These are phyloP conservation scores for Aplysia californica DNA, from an alignment of 1,140 invertebrate genomes.

Conservation along the genomic window DNA sequence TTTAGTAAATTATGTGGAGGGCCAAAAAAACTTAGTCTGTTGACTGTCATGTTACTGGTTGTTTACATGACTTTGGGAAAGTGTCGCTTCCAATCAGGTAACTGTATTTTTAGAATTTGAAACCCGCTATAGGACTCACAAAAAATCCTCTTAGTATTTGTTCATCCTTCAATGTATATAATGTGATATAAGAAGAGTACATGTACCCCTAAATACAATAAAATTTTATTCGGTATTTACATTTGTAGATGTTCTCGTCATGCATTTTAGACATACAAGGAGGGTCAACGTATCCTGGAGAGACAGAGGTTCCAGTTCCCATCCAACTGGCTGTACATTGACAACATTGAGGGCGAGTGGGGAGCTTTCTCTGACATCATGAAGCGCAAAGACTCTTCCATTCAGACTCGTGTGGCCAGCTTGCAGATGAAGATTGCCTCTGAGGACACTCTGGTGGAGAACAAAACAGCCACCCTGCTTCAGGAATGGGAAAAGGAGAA, in stretches of 20 bases:
- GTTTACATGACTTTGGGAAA: too few relatives aligned
- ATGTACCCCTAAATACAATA: too few relatives aligned
- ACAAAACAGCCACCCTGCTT: conserved; percentile 91
- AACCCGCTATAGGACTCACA: too few relatives aligned
- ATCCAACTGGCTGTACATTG: conserved; percentile 95
- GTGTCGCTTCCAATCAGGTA: too few relatives aligned
- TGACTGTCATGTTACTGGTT: too few relatives aligned
- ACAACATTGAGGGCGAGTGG: conserved; percentile 99
- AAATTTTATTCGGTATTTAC: too few relatives aligned
- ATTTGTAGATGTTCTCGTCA: background rate
- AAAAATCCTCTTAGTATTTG: too few relatives aligned
- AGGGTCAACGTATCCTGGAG: conserved; percentile 97
- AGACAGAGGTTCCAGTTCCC: conserved; percentile 98
- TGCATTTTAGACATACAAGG: conserved; percentile 73
- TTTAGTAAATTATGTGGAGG: too few relatives aligned
- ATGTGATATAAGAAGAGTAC: too few relatives aligned
- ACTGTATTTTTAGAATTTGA: too few relatives aligned
- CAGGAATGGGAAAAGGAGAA: conserved; percentile 97
- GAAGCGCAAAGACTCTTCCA: conserved; percentile 96
- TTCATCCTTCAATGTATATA: too few relatives aligned
- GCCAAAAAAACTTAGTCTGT: too few relatives aligned
- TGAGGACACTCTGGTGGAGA: conserved; percentile 98
- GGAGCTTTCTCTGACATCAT: conserved; percentile 99
- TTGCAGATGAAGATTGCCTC: conserved; percentile 99
- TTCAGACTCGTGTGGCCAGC: conserved; percentile 95